Evolutionary conservation across 2,113 vertebrate species (phyloP).

Genomic region (Sterrhoptilus dennistouni): DNA sequence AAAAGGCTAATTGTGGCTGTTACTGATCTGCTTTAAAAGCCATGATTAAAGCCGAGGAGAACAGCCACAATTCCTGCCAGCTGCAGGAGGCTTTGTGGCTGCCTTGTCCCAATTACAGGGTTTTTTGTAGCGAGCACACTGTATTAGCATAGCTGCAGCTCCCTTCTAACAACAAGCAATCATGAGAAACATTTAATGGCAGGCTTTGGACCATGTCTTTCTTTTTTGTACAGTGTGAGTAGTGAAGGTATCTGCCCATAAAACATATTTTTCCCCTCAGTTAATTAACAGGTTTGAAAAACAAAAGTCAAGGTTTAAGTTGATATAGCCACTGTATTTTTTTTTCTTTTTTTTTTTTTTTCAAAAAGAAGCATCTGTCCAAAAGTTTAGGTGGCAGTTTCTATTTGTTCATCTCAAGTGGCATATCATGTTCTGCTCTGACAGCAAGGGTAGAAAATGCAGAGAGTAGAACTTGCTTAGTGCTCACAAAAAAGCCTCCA

Average conservation of each 20-base stretch:
- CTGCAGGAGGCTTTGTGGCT: constrained; percentile 34
- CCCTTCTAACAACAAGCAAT: constrained; percentile 31
- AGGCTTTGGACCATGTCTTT: not conserved
- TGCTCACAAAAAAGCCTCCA: not conserved
- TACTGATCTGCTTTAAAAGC: constrained; percentile 57
- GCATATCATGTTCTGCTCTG: not conserved
- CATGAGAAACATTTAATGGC: constrained; percentile 21
- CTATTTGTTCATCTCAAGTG: not conserved
- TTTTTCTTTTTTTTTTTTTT: not conserved
- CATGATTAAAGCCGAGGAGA: constrained; percentile 45
- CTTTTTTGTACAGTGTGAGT: not conserved
- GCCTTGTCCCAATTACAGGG: constrained; percentile 57
- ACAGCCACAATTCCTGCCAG: constrained; percentile 56
- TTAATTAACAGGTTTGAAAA: not conserved
- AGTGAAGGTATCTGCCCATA: not conserved
- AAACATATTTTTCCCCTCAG: not conserved
- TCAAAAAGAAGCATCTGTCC: not conserved
- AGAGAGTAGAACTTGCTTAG: not conserved
- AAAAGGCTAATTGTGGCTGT: constrained; percentile 59
- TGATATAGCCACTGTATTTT: not conserved
- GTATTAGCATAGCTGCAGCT: constrained; percentile 51
- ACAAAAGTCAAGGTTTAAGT: not conserved
- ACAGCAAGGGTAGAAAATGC: not conserved
- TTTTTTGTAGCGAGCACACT: constrained; percentile 23
- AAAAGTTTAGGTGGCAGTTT: not conserved